Evolutionary conservation across 1,140 invertebrate genomes (phyloP).

Genomic region (Bombus superbus): DNA sequence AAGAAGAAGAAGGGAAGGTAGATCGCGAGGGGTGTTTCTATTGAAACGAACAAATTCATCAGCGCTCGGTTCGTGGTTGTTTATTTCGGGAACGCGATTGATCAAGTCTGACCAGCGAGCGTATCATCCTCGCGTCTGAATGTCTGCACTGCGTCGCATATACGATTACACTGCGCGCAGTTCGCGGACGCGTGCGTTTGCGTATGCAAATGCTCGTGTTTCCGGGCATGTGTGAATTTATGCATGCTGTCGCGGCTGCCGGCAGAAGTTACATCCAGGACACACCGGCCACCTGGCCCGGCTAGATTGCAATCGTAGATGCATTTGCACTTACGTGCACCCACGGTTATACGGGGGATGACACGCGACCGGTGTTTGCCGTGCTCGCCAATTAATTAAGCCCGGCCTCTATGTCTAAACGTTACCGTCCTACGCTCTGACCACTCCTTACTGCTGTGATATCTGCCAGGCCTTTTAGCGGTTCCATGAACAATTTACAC

Average conservation of each 20-base stretch:
- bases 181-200: constrained; percentile 52
- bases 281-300: constrained; percentile 40
- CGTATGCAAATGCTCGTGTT: constrained; percentile 58
- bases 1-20: neutral
- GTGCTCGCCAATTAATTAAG: constrained; percentile 54
- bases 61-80: neutral
- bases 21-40: neutral
- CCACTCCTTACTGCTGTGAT: constrained; percentile 1
- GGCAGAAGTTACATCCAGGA: constrained; percentile 54
- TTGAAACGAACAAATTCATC: constrained; percentile 3
- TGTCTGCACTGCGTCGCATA: constrained; percentile 52
- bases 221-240: constrained; percentile 62
- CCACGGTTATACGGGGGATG: constrained; percentile 43
- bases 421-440: constrained; percentile 6
- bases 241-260: constrained; percentile 55
- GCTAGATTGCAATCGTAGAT: constrained; percentile 54
- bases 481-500: constrained; percentile 13
- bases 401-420: constrained; percentile 22
- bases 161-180: constrained; percentile 48
- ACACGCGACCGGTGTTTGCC: constrained; percentile 52
- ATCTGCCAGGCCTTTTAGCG: constrained; percentile 38
- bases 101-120: constrained; percentile 5
- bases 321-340: constrained; percentile 52
- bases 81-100: constrained; percentile 20
- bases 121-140: constrained; percentile 46